A percentile compares a stretch with the other conserved stretches of the same genome.
These are phyloP conservation scores for Punctoribates punctum DNA, from an alignment of 2,888 invertebrate species.

Conservation along the genomic window DNA sequence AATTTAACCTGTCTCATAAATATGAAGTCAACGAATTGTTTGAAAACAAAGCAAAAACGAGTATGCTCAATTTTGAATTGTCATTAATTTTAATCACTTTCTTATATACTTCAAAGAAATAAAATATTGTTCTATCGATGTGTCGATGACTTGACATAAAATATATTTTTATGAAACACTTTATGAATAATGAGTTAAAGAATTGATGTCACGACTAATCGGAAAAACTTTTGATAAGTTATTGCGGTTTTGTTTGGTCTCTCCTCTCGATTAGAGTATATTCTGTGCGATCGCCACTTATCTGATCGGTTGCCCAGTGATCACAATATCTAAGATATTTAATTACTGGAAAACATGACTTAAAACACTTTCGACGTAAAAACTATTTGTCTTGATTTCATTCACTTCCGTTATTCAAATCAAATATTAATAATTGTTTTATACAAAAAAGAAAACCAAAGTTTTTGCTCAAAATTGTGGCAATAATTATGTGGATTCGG, in stretches of 20 bases:
- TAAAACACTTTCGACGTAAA: neutral
- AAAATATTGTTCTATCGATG: too few species aligned
- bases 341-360: neutral
- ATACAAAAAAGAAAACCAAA: neutral
- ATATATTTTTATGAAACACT: too few species aligned
- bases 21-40: too few species aligned
- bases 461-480: neutral
- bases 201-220: too few species aligned
- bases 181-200: too few species aligned
- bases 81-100: too few species aligned
- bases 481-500: neutral
- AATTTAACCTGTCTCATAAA: too few species aligned
- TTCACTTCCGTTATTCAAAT: neutral
- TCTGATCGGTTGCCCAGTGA: constrained; percentile 21
- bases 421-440: neutral
- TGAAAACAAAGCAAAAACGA: too few species aligned
- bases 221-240: neutral
- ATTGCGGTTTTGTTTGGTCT: neutral
- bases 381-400: neutral
- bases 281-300: neutral
- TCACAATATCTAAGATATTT: neutral
- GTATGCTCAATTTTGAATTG: too few species aligned
- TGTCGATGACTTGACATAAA: too few species aligned
- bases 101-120: too few species aligned
- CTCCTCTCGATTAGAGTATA: neutral